Evolutionary conservation across 2,888 invertebrate species (phyloP), one percentile per base, ranked within the genome.

Genomic region (Scaptomyza caliginosa): DNA sequence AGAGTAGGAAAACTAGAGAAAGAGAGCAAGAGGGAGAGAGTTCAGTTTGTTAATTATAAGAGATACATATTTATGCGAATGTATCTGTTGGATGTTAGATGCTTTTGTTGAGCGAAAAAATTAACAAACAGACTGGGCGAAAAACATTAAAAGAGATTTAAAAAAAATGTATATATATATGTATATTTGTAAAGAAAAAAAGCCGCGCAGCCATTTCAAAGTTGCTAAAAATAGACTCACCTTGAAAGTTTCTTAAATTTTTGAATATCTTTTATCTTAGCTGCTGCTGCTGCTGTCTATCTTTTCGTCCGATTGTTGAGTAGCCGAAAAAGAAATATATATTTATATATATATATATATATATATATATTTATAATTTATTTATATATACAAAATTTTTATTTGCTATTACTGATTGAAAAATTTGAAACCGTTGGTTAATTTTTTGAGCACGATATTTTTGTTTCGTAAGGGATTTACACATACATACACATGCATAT

Each of bases 201-300:
- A 86, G 80, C 78, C 68, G 84, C 76, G 77, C 89, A 89, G 90
- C 89, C 83, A 88, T 86, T 88, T 86, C 86, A 77, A 88, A 83
- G 67, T 59, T 69, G 54, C 90, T 91, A 91, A 89, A 91, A 91
- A 91, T 91, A 91, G 88, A 90, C 90, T 91, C 91, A 91, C 91
- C 91, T 91, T 91, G 91, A 91, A 91, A 90, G 88, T 89, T 90
- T 89, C 89, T 89, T 86, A 83, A 88, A 73, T 86, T 81, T 59
- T 56, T 73, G 54, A 74, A 75, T 62, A 72, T 74, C 69, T 69
- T 55, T 59, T 68, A 73, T 67, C 55, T 75, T 38, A 16, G 39
- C 28, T 19, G 38, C 39, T 24, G 48, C 28, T 67, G 67, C 40
- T 56, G 46, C n/a, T n/a, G n/a, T n/a, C n/a, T n/a, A n/a, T 56